Conservation (phyloP, 2,888 invertebrate species). For the Standfussiana lucernea region DNA sequence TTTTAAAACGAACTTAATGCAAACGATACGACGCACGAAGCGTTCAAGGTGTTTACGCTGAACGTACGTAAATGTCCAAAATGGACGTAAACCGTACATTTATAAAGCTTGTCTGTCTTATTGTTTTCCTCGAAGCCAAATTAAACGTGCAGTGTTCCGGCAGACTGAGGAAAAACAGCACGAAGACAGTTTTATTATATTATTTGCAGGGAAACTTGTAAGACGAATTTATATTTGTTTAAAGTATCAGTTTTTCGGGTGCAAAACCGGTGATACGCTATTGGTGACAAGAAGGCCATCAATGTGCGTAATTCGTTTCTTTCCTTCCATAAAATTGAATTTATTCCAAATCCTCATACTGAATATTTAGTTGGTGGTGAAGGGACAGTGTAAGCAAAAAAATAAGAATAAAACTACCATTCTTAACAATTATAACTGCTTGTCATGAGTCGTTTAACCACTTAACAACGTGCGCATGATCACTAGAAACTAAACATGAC, state of each 20-base stretch:
- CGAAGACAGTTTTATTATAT: constrained; percentile 56
- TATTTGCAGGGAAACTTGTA: constrained; percentile 33
- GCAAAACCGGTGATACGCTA: not conserved
- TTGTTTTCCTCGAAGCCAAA: constrained; percentile 56
- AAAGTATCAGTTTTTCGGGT: constrained; percentile 6
- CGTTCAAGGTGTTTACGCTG: constrained; percentile 51
- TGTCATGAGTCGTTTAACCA: constrained; percentile 22
- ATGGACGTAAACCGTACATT: constrained; percentile 73
- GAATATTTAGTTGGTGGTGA: not conserved
- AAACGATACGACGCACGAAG: constrained; percentile 39
- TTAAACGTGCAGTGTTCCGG: constrained; percentile 43
- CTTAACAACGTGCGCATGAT: constrained; percentile 44
- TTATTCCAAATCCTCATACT: not conserved
- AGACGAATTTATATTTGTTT: not conserved
- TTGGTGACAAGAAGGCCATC: not conserved
- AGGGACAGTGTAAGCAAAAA: not conserved
- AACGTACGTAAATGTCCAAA: constrained; percentile 60
- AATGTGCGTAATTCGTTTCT: not conserved
- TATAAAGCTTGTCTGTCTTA: constrained; percentile 64
- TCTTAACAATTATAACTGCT: constrained; percentile 23
- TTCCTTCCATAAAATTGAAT: not conserved
- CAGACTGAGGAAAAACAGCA: constrained; percentile 44
- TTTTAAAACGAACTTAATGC: constrained; percentile 38
- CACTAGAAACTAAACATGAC: constrained; percentile 27
- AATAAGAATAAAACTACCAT: not conserved